Conservation (phyloP, 30 jellyfish, hydroid and myxozoan genomes). For the Hydra vulgaris region DNA sequence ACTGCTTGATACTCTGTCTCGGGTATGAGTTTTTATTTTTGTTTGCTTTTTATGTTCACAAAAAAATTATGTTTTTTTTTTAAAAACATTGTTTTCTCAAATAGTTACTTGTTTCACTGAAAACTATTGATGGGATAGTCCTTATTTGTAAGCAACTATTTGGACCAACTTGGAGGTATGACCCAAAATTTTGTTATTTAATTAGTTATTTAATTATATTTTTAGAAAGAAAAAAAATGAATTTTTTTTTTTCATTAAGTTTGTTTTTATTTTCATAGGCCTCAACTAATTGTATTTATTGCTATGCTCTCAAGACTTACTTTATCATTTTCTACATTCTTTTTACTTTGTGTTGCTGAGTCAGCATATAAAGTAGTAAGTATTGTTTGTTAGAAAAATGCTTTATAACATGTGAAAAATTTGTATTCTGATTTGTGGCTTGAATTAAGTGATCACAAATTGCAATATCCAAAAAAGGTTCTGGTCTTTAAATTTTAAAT, state of each 20-base stretch:
- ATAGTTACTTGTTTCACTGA: slow-evolving; percentile 10
- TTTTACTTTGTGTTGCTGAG: slow-evolving; percentile 93
- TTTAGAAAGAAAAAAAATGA: no score
- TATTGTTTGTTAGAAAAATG: no score
- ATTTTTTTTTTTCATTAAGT: no score
- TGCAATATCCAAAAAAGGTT: no score
- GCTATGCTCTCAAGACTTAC: slow-evolving; percentile 68
- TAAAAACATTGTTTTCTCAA: not conserved
- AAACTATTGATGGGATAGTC: slow-evolving; percentile 20
- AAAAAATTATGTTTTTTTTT: no score
- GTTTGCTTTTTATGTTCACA: not conserved
- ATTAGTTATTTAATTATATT: no score
- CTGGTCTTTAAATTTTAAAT: no score
- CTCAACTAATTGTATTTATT: slow-evolving; percentile 62
- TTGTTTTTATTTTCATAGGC: slow-evolving; percentile 58
- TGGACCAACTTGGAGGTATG: slow-evolving; percentile 37
- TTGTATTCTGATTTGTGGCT: no score
- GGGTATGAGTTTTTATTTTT: not conserved
- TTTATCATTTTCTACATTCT: slow-evolving; percentile 61
- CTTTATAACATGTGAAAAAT: no score
- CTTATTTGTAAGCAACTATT: slow-evolving; percentile 14
- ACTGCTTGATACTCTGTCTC: not conserved
- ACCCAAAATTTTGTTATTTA: not conserved
- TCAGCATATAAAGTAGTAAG: slow-evolving; percentile 83
- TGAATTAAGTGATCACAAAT: no score